Base-by-base conservation (phyloP, 1,140 invertebrate species). In the Zelostemma sp. region DNA sequence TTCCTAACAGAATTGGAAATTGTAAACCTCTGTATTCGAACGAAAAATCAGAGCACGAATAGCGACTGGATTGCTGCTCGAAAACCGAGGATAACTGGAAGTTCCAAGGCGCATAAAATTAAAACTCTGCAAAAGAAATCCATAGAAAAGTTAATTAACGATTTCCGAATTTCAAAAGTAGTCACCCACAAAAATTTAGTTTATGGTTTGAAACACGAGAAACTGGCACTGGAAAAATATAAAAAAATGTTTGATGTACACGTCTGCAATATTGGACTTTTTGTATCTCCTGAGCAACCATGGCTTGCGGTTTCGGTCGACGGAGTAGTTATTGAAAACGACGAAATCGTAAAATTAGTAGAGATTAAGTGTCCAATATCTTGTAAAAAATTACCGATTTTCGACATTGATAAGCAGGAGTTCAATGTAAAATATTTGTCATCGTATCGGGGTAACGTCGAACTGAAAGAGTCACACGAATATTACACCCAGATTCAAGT, bases 231-330 rank as follows among this genome's bases (percentile, higher is more conserved):
- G 38, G n/a, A 15, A 1, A 15, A 66, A 0, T 64, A 68, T 54
- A 57, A 68, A 58, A 12, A 31, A 28, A 16, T 48, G 1, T 19
- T 41, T 18, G 21, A 57, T 19, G 53, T 50, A 31, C 33, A 64
- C 6, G 73, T 75, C 56, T 45, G 64, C 21, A 43, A 33, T 6
- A 46, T 75, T 31, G 74, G 71, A 6, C 38, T 57, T 1, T 33
- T 73, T 35, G 40, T 73, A 54, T 59, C 45, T 16, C 28, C 63
- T 59, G 1, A 6, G 33, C 68, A 72, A 41, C 74, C 71, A 8
- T 73, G 74, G 74, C 58, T 75, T 17, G 49, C 71, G 33, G 70
- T 54, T 15, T 64, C 58, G 50, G 43, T 64, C 43, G 72, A 76
- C 54, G 74, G 72, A 25, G 59, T 74, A 21, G 71, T 76, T 46